Evolutionary conservation across 2,113 vertebrate genomes (phyloP), one percentile per base, ranked within the genome.

Genomic region (Echinops telfairi): DNA sequence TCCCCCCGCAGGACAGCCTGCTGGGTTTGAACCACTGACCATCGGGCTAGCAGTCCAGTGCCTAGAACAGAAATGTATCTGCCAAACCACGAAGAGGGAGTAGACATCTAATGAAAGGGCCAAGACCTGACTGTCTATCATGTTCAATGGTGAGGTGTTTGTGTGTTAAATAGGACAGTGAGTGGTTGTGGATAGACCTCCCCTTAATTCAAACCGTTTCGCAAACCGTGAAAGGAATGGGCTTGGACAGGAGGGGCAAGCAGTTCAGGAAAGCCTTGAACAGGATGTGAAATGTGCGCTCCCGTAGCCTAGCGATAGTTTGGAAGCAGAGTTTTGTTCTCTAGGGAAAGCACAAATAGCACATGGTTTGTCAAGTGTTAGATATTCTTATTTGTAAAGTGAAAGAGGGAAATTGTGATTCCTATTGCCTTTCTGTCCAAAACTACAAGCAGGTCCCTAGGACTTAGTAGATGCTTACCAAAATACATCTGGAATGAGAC

Each of bases 391-490:
- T 83, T 76, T 86, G n/a, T 17, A 70, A 70, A 93, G 33, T 81
- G 36, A 90, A 88, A n/a, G 40, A 90, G 5, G 73, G 38, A 85
- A 60, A 23, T 62, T 75, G 92, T n/a, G 5, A 57, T 79, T 84
- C 27, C 60, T 83, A 62, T 2, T 60, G 12, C 82, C 40, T 81
- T 91, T 60, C 23, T 76, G 89, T 87, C 12, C 17, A 84, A 78
- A 81, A 22, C 16, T 17, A 0, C 62, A 5, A 43, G 27, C 40
- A 77, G 43, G 22, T 76, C 43, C 75, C 22, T 76, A 76, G 38
- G 12, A 27, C 7, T 2, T 43, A 27, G 31, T 66, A 71, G 68
- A n/a, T 53, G 70, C 60, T 68, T 10, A 38, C 38, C 47, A 86
- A 23, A 23, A 12, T 71, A 23, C 20, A 14, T 36, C 36, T 36